phyloP scores from a whole-genome alignment of 2,888 invertebrate genomes.

The Autographa gamma region DNA sequence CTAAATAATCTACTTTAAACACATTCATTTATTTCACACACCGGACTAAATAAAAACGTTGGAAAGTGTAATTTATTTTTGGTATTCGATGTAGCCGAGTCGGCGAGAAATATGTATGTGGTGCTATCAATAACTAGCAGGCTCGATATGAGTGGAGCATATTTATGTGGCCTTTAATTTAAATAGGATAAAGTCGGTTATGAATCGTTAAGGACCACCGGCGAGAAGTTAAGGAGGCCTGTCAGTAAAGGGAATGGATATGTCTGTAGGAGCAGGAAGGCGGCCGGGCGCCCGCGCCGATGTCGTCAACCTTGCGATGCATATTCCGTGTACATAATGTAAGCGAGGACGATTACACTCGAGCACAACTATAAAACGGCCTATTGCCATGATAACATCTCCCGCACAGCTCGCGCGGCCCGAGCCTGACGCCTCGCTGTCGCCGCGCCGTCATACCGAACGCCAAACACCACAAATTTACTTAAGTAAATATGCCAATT shows the following conservation, averaged over 20 bases:
- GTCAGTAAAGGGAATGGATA: constrained; percentile 59
- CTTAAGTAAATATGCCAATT: constrained; percentile 55
- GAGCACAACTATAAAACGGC: constrained; percentile 55
- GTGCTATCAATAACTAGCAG: constrained; percentile 53
- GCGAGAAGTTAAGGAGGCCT: constrained; percentile 57
- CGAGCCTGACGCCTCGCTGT: constrained; percentile 44
- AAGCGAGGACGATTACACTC: constrained; percentile 61
- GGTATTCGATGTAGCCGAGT: constrained; percentile 38
- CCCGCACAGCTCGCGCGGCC: constrained; percentile 49
- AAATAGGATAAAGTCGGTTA: constrained; percentile 55
- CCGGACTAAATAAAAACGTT: constrained; percentile 47
- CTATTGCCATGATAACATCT: constrained; percentile 61
- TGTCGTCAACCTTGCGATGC: constrained; percentile 73
- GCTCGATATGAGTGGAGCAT: constrained; percentile 39
- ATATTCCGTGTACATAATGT: constrained; percentile 62
- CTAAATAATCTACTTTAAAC: constrained; percentile 53
- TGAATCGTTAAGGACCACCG: constrained; percentile 58
- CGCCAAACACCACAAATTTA: constrained; percentile 28
- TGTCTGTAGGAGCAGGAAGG: constrained; percentile 70
- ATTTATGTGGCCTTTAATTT: constrained; percentile 58
- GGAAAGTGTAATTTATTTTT: constrained; percentile 52
- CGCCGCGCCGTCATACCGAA: constrained; percentile 44
- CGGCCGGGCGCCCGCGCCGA: constrained; percentile 63
- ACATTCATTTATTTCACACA: constrained; percentile 54
- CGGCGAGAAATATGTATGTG: constrained; percentile 53